Base-by-base conservation (phyloP, 2,797 vertebrate species). In the Nyctibius grandis region DNA sequence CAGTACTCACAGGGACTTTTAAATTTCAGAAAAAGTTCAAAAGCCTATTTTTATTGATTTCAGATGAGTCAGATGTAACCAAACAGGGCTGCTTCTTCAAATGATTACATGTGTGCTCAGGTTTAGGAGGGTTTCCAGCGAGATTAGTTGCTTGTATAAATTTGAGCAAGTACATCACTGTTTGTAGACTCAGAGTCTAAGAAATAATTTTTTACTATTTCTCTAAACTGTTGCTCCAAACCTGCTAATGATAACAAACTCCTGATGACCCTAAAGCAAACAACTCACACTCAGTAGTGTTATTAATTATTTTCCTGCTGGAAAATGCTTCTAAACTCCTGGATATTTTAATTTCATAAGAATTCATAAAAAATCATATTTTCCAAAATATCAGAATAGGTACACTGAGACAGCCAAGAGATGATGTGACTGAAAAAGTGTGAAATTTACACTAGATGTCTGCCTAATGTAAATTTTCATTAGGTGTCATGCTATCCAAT, bases 381-480 rank as follows among this genome's bases (percentile, higher is more conserved):
- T 89, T 80, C 12, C 3, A 82, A 87, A 92, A 50, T 40, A 75
- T 45, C 42, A 78, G 28, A 88, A 47, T 23, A 53, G 17, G 12
- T 68, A 34, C 60, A 40, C 42, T 57, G 29, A 87, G 26, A 36
- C 19, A 88, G 17, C 5, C 68, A 83, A 68, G 44, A 88, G 29
- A 83, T 26, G 16, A 69, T 44, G 4, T 20, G 63, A 91, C 28
- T 29, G 33, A 86, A 86, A 91, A 53, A 15, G 9, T 28, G 3
- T 42, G 64, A 90, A 69, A 87, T 91, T 93, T 94, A 85, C 28
- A 63, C 33, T 26, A 48, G n/a, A 9, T 75, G n/a, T 91, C 91
- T 92, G 61, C 29, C 29, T 60, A 92, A 63, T 82, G 85, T 79
- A 94, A 88, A 79, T 93, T 95, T 95, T 89, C 77, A 56, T 90